A percentile compares a stretch with the other conserved stretches of the same genome.
Conservation (phyloP, 2,113 vertebrate genomes). For the Tautogolabrus adspersus region DNA sequence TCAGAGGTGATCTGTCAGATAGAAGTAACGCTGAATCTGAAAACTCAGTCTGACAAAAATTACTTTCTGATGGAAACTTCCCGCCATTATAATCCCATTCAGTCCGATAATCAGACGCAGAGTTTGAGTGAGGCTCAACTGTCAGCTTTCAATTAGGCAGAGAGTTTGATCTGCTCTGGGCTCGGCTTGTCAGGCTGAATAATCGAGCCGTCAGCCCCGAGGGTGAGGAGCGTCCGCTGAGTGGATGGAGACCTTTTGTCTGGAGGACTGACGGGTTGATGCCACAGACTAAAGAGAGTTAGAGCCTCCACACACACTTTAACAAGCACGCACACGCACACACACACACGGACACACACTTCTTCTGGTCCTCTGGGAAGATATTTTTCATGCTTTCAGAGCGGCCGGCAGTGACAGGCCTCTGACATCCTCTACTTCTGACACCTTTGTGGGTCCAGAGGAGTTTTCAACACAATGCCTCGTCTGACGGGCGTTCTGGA, state of each 20-base stretch:
- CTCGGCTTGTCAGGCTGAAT: constrained; percentile 76
- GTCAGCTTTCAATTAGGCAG: constrained; percentile 73
- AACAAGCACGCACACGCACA: constrained; percentile 26
- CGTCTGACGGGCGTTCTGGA: constrained; percentile 71
- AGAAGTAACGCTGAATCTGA: constrained; percentile 36
- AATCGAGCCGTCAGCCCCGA: constrained; percentile 77
- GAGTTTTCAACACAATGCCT: constrained; percentile 68
- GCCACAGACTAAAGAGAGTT: constrained; percentile 73
- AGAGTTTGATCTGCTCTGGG: constrained; percentile 72
- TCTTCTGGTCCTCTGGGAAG: constrained; percentile 60
- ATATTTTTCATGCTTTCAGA: constrained; percentile 78
- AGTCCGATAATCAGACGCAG: constrained; percentile 63
- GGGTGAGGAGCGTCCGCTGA: constrained; percentile 57
- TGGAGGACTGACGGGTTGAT: constrained; percentile 80
- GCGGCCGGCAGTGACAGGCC: constrained; percentile 77
- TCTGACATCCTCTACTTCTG: constrained; percentile 77
- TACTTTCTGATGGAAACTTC: constrained; percentile 65
- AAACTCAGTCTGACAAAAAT: constrained; percentile 58
- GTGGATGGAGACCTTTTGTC: constrained; percentile 75
- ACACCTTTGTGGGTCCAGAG: constrained; percentile 78
- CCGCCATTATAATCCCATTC: constrained; percentile 54
- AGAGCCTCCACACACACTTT: constrained; percentile 42
- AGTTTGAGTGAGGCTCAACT: constrained; percentile 45
- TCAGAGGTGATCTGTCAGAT: constrained; percentile 57
- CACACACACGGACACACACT: constrained; percentile 1